A percentile compares a stretch with the other conserved stretches of the same genome.
phyloP scores from a whole-genome alignment of 2,113 vertebrate species.

The Triplophysa tibetana region DNA sequence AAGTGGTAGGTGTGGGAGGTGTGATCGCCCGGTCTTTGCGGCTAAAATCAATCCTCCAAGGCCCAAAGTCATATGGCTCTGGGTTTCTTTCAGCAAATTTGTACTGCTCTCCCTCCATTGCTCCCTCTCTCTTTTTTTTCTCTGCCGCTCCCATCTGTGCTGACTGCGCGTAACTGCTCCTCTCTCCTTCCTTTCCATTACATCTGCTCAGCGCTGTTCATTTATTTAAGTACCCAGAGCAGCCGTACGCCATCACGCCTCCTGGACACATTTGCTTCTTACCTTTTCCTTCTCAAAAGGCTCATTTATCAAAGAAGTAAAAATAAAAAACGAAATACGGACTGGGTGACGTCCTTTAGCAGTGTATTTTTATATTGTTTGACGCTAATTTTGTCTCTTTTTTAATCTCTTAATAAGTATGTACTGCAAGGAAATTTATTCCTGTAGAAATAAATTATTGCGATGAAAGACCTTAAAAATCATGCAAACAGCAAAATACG shows the following conservation, averaged over 20 bases:
- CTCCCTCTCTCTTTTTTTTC: background rate
- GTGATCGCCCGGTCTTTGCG: constrained; percentile 34
- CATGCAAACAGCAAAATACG: no score
- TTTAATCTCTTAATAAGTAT: background rate
- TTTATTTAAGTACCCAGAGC: constrained; percentile 41
- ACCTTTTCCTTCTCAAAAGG: constrained; percentile 27
- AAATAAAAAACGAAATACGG: background rate
- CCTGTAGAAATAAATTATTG: background rate
- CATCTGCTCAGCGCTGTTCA: constrained; percentile 45
- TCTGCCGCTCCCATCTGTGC: constrained; percentile 48
- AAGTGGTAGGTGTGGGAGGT: constrained; percentile 49
- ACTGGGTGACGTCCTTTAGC: background rate
- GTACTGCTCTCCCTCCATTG: background rate
- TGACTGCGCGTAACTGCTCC: constrained; percentile 51
- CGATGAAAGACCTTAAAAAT: no score
- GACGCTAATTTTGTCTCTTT: background rate
- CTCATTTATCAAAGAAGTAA: constrained; percentile 19
- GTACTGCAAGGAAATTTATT: background rate
- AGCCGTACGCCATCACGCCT: constrained; percentile 17
- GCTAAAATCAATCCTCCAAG: constrained; percentile 45
- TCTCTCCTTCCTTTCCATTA: constrained; percentile 47
- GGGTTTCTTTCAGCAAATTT: background rate
- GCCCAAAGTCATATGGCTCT: constrained; percentile 36
- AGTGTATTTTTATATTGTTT: background rate
- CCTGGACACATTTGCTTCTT: constrained; percentile 11